Base-by-base conservation (phyloP, 2,113 vertebrate species). In the Orientallactaga bullata region DNA sequence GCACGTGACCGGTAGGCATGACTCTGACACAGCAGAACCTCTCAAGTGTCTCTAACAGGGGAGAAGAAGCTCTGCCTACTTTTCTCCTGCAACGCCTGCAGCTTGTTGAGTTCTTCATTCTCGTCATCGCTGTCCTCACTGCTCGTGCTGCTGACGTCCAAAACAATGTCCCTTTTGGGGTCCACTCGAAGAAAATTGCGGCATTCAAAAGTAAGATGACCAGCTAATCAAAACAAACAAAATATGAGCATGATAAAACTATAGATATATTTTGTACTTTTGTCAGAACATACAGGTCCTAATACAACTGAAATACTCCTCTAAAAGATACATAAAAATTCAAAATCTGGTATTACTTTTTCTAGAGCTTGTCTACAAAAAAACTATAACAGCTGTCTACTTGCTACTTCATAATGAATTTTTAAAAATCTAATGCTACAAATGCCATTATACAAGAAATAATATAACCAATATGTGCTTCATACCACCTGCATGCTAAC, bases 121-220 rank as follows among this genome's bases (percentile, higher is more conserved):
- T 98, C 97, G 77, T 98, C 98, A 65, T 99, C 99, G 7, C 99
- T 99, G 95, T 99, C 99, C 96, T 99, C 99, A 58, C 97, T 99
- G 97, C 99, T 99, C 77, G 99, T 99, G 97, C 99, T 99, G 98
- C 99, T 99, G 35, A 99, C 99, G 74, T 99, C 99, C 96, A 99
- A 97, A 89, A 99, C 99, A n/a, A 99, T 99, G 97, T 99, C 99
- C 95, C 99, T 99, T 96, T 99, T 98, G 21, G 99, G 99, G 95
- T 99, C 99, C 85, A 99, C 99, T 51, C 99, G 97, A 82, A 99
- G 99, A 97, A 99, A 99, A 96, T 99, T 99, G 94, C 99, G 98
- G 94, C 99, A 99, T 97, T 99, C 99, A 89, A 99, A 99, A 3
- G 99, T 99, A 95, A 99, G 98, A 94, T 99, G 99, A 65, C 99